Evolutionary conservation across 2,797 vertebrate genomes (phyloP).

Genomic region (Pseudocheirus occidentalis): DNA sequence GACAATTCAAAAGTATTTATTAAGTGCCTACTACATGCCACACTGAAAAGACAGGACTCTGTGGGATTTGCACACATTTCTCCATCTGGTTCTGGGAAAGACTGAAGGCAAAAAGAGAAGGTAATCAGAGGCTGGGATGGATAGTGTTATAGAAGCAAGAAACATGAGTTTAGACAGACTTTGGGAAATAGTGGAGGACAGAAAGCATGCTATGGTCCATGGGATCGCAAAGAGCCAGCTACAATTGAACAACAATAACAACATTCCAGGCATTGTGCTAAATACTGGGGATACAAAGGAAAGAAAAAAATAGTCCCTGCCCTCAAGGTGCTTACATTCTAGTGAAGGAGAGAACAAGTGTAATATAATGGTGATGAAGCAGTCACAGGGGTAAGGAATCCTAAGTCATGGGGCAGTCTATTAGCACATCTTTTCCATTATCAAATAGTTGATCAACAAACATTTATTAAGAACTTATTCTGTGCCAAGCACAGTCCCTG

Average conservation of each 20-base stretch:
- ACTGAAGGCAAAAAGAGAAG: no score
- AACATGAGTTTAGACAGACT: no score
- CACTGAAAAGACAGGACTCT: no score
- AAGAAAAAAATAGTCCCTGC: background rate
- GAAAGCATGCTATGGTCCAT: background rate
- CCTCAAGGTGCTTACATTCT: background rate
- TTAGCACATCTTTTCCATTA: background rate
- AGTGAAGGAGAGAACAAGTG: background rate
- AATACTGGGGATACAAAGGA: background rate
- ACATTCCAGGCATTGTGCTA: no score
- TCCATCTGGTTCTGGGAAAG: no score
- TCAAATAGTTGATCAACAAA: background rate
- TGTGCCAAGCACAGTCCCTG: background rate
- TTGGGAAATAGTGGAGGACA: background rate
- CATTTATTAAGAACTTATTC: background rate
- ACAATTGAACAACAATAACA: background rate
- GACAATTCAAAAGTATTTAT: background rate
- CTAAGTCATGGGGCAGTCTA: background rate
- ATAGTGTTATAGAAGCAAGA: no score
- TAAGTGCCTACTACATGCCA: no score
- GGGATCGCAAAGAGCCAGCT: background rate
- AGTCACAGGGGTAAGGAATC: background rate
- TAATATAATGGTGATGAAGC: background rate
- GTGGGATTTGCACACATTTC: no score
- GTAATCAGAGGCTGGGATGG: no score